Conservation (phyloP, 2,797 vertebrate genomes). For the Myotis myotis region DNA sequence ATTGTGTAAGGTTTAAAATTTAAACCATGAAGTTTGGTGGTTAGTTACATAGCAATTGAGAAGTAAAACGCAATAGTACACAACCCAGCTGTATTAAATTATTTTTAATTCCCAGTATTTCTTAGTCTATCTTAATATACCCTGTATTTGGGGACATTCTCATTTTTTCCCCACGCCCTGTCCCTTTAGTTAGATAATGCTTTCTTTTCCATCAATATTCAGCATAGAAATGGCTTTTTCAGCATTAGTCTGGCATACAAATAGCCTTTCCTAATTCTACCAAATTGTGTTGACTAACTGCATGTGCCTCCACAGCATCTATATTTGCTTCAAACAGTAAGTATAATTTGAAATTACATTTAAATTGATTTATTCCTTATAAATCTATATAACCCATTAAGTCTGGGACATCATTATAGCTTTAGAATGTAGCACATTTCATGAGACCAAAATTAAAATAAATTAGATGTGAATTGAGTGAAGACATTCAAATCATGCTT, state of each 20-base stretch:
- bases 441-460: constrained; percentile 9
- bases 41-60: background rate
- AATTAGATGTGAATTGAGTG: background rate
- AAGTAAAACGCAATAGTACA: background rate
- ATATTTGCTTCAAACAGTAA: background rate
- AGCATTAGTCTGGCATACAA: too few relatives aligned
- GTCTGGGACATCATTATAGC: background rate
- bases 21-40: background rate
- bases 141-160: background rate
- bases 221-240: background rate
- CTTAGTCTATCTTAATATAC: background rate
- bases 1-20: background rate
- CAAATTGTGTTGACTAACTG: background rate
- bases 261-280: background rate
- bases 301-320: background rate
- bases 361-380: background rate
- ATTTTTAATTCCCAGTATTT: constrained; percentile 11
- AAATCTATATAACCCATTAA: background rate
- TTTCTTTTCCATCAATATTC: background rate
- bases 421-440: background rate
- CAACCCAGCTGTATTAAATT: background rate
- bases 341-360: background rate
- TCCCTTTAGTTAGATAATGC: background rate
- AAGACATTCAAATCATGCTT: constrained; percentile 44
- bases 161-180: background rate